These are phyloP conservation scores for Lasiurus borealis DNA, from an alignment of 2,113 vertebrate species.

Conservation along the genomic window DNA sequence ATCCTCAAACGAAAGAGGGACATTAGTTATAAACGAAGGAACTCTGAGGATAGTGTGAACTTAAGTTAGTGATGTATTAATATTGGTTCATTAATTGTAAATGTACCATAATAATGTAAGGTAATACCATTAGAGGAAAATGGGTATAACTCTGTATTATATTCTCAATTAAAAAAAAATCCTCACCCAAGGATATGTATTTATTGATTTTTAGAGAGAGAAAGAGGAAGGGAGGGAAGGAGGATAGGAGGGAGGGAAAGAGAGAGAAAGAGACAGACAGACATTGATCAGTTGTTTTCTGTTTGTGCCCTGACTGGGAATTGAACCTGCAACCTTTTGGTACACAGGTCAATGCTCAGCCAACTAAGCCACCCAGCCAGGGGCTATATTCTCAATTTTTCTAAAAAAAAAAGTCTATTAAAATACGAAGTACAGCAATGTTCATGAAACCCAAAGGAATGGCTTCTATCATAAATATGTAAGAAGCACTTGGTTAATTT, in stretches of 20 bases:
- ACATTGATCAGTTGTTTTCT: neutral
- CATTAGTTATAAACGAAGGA: neutral
- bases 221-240: neutral
- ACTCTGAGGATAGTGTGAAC: neutral
- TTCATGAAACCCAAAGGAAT: neutral
- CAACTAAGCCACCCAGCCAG: neutral
- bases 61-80: neutral
- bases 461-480: neutral
- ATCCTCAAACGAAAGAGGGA: neutral
- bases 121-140: neutral
- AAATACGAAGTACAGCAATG: neutral
- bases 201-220: neutral
- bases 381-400: neutral
- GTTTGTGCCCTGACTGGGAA: neutral
- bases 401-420: neutral
- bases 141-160: neutral
- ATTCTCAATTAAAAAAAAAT: neutral
- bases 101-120: neutral
- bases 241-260: neutral
- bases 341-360: neutral
- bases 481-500: neutral
- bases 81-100: neutral
- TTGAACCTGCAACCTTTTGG: neutral
- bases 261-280: neutral
- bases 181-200: neutral